phyloP scores from a whole-genome alignment of 2,888 invertebrate genomes.

The Timema podura region DNA sequence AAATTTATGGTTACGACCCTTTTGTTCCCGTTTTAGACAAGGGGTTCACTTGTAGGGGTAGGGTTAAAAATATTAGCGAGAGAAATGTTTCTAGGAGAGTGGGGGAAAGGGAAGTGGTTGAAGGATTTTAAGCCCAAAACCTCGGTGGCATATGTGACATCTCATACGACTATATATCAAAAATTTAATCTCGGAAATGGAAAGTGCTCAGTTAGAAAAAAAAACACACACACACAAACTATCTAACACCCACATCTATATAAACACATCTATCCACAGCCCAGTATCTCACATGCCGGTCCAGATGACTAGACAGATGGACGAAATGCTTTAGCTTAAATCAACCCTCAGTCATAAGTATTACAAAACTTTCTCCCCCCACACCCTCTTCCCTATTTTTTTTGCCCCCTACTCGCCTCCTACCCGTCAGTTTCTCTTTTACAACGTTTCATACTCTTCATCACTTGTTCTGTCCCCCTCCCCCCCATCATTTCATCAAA shows the following conservation, averaged over 20 bases:
- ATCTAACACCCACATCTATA: too few species aligned
- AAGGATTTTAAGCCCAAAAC: conserved; percentile 28
- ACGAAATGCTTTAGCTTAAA: conserved; percentile 9
- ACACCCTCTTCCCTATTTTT: too few species aligned
- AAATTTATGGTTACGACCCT: conserved; percentile 28
- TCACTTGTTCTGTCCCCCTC: too few species aligned
- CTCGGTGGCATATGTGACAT: conserved; percentile 31
- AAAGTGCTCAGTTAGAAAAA: conserved; percentile 14
- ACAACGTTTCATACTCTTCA: too few species aligned
- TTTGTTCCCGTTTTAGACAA: conserved; percentile 17
- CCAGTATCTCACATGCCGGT: too few species aligned
- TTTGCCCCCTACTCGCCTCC: too few species aligned
- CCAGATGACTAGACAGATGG: conserved; percentile 10
- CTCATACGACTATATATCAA: conserved; percentile 30
- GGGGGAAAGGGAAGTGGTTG: not conserved
- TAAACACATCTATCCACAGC: too few species aligned
- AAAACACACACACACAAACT: not conserved
- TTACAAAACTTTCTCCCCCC: too few species aligned
- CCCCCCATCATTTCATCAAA: too few species aligned
- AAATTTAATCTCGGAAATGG: conserved; percentile 31
- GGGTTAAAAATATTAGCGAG: not conserved
- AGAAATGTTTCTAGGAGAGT: not conserved
- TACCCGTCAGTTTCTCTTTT: too few species aligned
- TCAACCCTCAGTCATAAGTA: conserved; percentile 8
- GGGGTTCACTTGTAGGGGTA: not conserved